Base-by-base conservation (phyloP, 2,888 invertebrate genomes). In the Cataglyphis rosenhaueri region DNA sequence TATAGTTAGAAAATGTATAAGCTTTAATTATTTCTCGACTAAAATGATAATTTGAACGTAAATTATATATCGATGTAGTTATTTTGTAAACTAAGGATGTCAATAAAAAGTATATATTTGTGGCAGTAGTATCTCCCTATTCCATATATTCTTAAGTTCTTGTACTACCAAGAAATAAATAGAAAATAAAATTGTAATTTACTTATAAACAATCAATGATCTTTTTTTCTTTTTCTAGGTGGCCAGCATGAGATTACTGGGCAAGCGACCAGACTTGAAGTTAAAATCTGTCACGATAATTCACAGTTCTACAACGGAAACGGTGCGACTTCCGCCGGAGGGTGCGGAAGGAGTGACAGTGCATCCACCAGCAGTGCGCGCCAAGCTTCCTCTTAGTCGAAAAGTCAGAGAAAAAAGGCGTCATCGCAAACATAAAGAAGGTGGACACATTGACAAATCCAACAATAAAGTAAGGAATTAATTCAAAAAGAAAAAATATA, bases 301-400 rank as follows among this genome's bases (percentile, higher is more conserved):
- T 93, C 98, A 98, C 96, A 98, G 97, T 93, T 97, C 98, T 90
- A 97, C 98, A 83, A 98, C 98, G 84, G 98, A 98, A 95, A 98
- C 98, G 87, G 98, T 98, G 87, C 96, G 98, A 38, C 95, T 98
- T 89, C 97, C 98, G 61, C 95, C 95, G 81, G 96, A 96, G 85
- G 97, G 97, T 85, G 96, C 97, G 86, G 96, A 96, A 88, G 97
- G 97, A 88, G 96, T 97, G 52, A 98, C 97, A 86, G 97, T 98
- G 2, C 98, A 98, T 92, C 98, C 96, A 0, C 95, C 97, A 79
- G 98, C 97, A 85, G 97, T 98, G 86, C 96, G 98, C 88, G 97
- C 98, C 71, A 98, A 98, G 95, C 96, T 98, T 82, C 98, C 98
- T 61, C 96, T 98, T 87, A 98, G 98, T 95, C 97, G 97, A 94